Evolutionary conservation across 2,797 vertebrate species (phyloP), one percentile per base, ranked within the genome.

Genomic region (Thalassophryne amazonica): DNA sequence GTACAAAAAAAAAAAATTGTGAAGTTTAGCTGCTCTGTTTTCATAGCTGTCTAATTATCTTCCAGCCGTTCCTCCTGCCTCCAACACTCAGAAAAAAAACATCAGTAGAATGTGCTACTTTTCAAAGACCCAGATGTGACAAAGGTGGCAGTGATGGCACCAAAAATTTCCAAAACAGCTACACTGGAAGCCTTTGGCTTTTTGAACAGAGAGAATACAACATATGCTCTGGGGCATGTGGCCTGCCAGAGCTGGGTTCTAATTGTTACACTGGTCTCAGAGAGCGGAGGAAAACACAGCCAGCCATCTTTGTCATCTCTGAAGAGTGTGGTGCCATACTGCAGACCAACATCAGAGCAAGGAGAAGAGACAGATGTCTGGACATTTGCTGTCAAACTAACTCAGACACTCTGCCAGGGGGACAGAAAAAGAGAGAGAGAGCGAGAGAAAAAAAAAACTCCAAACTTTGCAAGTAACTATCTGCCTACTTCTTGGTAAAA

Each of bases 251-350:
- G 81, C 73, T 69, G 76, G 76, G 79, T 83, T 83, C 81, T 88
- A 88, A 91, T 91, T 92, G 90, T 92, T 89, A 84, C 76, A 78
- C 78, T 50, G 81, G 88, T 86, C 85, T 88, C 79, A 76, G 73
- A 80, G 88, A 86, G 83, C 61, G 32, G 23, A 61, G 72, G 70
- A 81, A 74, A 83, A 78, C 73, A 71, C 62, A 37, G 84, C 87
- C 86, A 88, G 87, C 78, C 78, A 83, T 87, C 88, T 91, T 91
- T 91, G 89, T 92, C 86, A 86, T 84, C 80, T 86, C 71, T 69
- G 84, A 80, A 83, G 76, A 84, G 83, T 80, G 76, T 55, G 75
- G 67, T 82, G 80, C 71, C 75, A 73, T 50, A 50, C 83, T 83
- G 79, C 80, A 69, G 78, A 66, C 81, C 76, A 73, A 83, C 85